These are phyloP conservation scores for Microdon myrmicae DNA, from an alignment of 2,888 invertebrate genomes.

Conservation along the genomic window DNA sequence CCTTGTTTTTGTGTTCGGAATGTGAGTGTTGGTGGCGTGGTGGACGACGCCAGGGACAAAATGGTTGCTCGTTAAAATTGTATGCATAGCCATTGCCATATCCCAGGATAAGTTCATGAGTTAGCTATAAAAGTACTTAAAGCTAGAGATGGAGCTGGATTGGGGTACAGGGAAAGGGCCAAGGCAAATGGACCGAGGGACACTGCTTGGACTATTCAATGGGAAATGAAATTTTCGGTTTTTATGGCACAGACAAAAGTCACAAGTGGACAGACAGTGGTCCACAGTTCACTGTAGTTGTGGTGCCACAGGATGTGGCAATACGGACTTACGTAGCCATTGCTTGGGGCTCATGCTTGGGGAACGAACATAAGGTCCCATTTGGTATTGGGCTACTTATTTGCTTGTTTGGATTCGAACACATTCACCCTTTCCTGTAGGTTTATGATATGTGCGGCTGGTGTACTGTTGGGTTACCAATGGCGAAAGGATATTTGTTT, in stretches of 20 bases:
- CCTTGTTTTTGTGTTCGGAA: slow-evolving; percentile 47
- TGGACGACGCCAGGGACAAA: slow-evolving; percentile 30
- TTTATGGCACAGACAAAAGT: slow-evolving; percentile 52
- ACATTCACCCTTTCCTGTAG: no score
- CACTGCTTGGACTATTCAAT: slow-evolving; percentile 45
- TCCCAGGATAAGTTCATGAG: slow-evolving; percentile 53
- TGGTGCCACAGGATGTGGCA: slow-evolving; percentile 32
- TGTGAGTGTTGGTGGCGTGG: slow-evolving; percentile 24
- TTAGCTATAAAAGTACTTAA: slow-evolving; percentile 52
- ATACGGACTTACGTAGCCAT: slow-evolving; percentile 44
- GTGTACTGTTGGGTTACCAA: no score
- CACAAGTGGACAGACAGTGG: slow-evolving; percentile 52
- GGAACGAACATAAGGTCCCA: slow-evolving; percentile 28
- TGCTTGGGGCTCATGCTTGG: slow-evolving; percentile 23
- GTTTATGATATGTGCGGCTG: no score
- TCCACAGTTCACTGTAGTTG: no score
- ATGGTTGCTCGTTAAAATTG: slow-evolving; percentile 53
- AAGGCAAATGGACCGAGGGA: slow-evolving; percentile 31
- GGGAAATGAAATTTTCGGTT: slow-evolving; percentile 52
- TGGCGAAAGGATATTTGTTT: no score
- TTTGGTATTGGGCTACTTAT: slow-evolving; percentile 42
- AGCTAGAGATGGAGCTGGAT: not conserved
- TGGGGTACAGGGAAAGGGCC: not conserved
- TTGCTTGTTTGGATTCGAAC: slow-evolving; percentile 45
- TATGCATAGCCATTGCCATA: slow-evolving; percentile 52